phyloP scores from a whole-genome alignment of 1,140 invertebrate species.

The Araneus ventricosus region DNA sequence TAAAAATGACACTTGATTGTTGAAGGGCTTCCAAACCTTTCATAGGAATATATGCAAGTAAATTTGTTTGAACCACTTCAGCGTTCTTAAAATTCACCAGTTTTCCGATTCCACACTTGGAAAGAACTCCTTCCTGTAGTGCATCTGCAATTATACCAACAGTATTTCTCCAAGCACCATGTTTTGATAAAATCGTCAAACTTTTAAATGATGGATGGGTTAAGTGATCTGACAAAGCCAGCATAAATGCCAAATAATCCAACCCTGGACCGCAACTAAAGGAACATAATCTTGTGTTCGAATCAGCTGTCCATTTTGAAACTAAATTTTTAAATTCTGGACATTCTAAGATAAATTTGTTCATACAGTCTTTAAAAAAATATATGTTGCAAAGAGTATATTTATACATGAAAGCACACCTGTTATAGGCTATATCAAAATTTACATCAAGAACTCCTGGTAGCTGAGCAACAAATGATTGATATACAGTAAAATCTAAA shows the following conservation, averaged over 20 bases:
- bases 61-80: background rate
- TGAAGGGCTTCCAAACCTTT: background rate
- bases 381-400: background rate
- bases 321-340: background rate
- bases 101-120: background rate
- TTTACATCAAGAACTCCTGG: background rate
- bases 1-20: background rate
- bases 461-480: background rate
- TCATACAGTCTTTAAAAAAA: background rate
- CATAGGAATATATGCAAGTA: background rate
- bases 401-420: slow-evolving; percentile 44
- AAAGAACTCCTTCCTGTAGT: background rate
- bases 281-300: background rate
- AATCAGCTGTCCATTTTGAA: background rate
- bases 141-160: background rate
- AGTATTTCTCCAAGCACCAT: slow-evolving; percentile 14
- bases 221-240: background rate
- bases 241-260: slow-evolving; percentile 26
- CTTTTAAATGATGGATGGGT: background rate
- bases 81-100: background rate
- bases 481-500: background rate
- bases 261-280: slow-evolving; percentile 22
- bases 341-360: background rate
- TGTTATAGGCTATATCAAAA: slow-evolving; percentile 11
- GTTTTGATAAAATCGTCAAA: background rate